Evolutionary conservation across 2,888 invertebrate species (phyloP).

Genomic region (Idaea biselata): DNA sequence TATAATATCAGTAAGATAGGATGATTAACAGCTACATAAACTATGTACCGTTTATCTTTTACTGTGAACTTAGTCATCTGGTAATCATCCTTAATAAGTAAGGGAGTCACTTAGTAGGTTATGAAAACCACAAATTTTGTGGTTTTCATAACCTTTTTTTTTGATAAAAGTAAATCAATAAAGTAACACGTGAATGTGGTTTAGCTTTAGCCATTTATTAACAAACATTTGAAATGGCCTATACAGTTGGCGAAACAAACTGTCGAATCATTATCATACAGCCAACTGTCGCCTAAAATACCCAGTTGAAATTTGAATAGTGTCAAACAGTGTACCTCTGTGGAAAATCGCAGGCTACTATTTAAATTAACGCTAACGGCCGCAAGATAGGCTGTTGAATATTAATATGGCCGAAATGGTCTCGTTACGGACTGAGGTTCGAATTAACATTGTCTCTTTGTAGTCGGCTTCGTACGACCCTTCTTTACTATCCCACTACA

Average conservation of each 20-base stretch:
- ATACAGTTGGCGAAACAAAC: background rate
- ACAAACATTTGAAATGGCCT: background rate
- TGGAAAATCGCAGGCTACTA: conserved; percentile 5
- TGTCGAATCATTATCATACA: background rate
- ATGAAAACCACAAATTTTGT: too few relatives aligned
- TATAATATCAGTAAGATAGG: too few relatives aligned
- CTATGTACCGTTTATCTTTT: too few relatives aligned
- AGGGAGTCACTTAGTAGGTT: too few relatives aligned
- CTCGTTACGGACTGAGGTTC: conserved; percentile 32
- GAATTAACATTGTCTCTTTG: conserved; percentile 35
- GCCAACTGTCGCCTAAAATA: background rate
- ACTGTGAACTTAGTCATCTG: too few relatives aligned
- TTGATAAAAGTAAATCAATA: too few relatives aligned
- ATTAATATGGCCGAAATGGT: conserved; percentile 39
- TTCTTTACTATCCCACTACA: conserved; percentile 12
- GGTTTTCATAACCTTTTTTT: too few relatives aligned
- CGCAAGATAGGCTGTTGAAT: conserved; percentile 31
- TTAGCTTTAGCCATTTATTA: background rate
- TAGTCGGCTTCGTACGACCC: conserved; percentile 14
- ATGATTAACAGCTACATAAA: too few relatives aligned
- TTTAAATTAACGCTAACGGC: conserved; percentile 26
- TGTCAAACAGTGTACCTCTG: background rate
- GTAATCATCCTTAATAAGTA: too few relatives aligned
- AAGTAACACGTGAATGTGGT: background rate
- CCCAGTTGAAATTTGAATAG: conserved; percentile 1